phyloP scores from a whole-genome alignment of 2,888 invertebrate species.

The Hemistola chrysoprasaria region DNA sequence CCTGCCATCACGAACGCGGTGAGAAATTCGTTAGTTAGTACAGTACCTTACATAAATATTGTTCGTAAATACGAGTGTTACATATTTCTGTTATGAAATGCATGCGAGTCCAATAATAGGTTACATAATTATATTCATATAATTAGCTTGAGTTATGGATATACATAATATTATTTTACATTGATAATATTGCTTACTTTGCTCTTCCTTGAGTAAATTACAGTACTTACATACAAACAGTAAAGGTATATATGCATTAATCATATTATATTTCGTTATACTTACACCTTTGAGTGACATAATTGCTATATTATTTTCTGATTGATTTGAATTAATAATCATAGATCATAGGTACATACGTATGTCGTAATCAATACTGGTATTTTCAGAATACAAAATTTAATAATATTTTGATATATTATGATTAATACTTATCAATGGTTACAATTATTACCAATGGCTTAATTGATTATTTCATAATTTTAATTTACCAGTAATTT shows the following conservation, averaged over 20 bases:
- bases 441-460: conserved; percentile 6
- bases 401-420: conserved; percentile 2
- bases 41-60: no score
- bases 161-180: no score
- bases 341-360: no score
- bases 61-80: no score
- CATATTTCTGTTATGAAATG: conserved; percentile 45
- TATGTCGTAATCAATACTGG: no score
- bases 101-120: conserved; percentile 54
- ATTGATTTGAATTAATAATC: no score
- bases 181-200: conserved; percentile 65
- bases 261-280: no score
- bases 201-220: conserved; percentile 57
- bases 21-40: no score
- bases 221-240: conserved; percentile 48
- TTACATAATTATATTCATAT: conserved; percentile 43
- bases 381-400: no score
- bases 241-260: conserved; percentile 49
- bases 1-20: no score
- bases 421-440: conserved; percentile 6
- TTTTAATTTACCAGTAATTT: conserved; percentile 8
- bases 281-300: no score
- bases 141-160: conserved; percentile 52
- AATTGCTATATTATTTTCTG: no score
- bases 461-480: conserved; percentile 8